Conservation (phyloP, 2,113 vertebrate species). For the Notothenia rossii region DNA sequence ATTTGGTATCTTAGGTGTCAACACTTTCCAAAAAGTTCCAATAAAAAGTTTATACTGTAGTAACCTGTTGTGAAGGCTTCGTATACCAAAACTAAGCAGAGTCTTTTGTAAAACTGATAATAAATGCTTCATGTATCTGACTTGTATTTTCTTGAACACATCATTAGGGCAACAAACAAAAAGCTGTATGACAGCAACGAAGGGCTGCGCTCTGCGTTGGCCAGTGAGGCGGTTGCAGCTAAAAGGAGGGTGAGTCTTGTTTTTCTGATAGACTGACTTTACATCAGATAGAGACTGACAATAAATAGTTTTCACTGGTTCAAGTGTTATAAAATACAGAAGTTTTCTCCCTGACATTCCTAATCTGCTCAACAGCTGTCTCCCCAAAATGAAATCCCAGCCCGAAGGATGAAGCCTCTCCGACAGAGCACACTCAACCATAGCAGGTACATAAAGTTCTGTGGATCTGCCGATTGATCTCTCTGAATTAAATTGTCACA, state of each 20-base stretch:
- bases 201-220: conserved; percentile 71
- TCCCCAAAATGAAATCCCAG: conserved; percentile 65
- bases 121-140: neutral
- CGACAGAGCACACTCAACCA: conserved; percentile 76
- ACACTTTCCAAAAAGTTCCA: neutral
- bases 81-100: neutral
- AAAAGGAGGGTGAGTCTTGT: conserved; percentile 70
- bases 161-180: conserved; percentile 79
- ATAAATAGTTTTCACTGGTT: conserved; percentile 25
- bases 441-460: conserved; percentile 63
- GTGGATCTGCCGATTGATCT: conserved; percentile 25
- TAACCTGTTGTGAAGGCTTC: neutral
- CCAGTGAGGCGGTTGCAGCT: conserved; percentile 43
- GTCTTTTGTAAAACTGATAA: too few species aligned
- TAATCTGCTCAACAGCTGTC: conserved; percentile 66
- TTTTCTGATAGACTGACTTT: conserved; percentile 10
- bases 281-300: conserved; percentile 18
- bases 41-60: neutral
- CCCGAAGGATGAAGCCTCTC: conserved; percentile 71
- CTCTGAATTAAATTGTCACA: conserved; percentile 13
- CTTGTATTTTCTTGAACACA: conserved; percentile 5
- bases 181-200: conserved; percentile 84
- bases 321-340: conserved; percentile 18
- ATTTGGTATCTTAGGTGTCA: neutral
- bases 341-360: conserved; percentile 12